These are phyloP conservation scores for Malacoraja senta DNA, from an alignment of 2,797 vertebrate genomes.

Conservation along the genomic window DNA sequence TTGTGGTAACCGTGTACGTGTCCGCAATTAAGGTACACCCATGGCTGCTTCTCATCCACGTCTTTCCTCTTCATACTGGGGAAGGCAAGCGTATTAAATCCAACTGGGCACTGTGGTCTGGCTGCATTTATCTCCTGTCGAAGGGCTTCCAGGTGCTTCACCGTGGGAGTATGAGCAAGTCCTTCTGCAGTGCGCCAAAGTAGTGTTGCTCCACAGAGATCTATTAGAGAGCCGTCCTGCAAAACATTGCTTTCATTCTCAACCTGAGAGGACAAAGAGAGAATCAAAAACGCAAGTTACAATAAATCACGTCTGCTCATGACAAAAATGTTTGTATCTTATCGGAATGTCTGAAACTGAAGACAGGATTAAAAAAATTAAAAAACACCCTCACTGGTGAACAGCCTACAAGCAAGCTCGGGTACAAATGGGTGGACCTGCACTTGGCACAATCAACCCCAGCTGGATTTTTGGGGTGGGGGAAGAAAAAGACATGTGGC, in stretches of 20 bases:
- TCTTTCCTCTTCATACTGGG: slow-evolving; percentile 96
- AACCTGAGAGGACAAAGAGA: slow-evolving; percentile 60
- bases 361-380: not conserved
- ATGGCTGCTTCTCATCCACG: slow-evolving; percentile 93
- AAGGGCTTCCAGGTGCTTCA: slow-evolving; percentile 92
- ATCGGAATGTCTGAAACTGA: not conserved
- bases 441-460: not conserved
- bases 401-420: not conserved
- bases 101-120: slow-evolving; percentile 91
- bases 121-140: slow-evolving; percentile 95
- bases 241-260: slow-evolving; percentile 88
- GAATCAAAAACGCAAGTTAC: not conserved
- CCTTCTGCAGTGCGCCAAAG: slow-evolving; percentile 95
- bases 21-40: slow-evolving; percentile 93
- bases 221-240: slow-evolving; percentile 89
- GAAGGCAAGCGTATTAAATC: slow-evolving; percentile 97
- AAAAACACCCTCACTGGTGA: not conserved
- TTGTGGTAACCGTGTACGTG: slow-evolving; percentile 96
- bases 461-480: not conserved
- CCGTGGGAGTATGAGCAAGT: slow-evolving; percentile 83
- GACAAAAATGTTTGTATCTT: not conserved
- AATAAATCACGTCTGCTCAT: not conserved
- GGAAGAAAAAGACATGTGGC: not conserved
- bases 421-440: not conserved
- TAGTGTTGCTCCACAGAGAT: slow-evolving; percentile 89